Percentiles rank a stretch among this genome's conserved stretches.
phyloP scores from a whole-genome alignment of 2,888 invertebrate species.

The Aspidiotus rigidus region DNA sequence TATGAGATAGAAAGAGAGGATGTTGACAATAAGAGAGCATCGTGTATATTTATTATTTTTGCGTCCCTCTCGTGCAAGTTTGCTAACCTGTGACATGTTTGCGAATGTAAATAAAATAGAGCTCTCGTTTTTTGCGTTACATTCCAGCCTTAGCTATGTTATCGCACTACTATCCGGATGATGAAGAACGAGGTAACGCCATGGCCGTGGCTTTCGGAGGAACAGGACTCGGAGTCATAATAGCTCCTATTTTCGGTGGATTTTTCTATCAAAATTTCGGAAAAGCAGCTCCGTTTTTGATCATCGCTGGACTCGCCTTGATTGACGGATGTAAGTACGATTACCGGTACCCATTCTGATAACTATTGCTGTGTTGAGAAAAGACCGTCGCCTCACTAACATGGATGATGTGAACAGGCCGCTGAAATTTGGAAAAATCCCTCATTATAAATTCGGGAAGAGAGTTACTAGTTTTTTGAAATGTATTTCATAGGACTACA shows the following conservation, averaged over 20 bases:
- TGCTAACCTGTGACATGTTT: neutral
- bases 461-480: too few species aligned
- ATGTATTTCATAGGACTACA: too few species aligned
- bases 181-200: conserved; percentile 94
- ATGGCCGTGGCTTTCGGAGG: conserved; percentile 99
- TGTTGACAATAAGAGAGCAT: too few species aligned
- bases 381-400: too few species aligned
- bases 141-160: conserved; percentile 91
- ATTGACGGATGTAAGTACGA: conserved; percentile 79
- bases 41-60: too few species aligned
- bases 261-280: conserved; percentile 98
- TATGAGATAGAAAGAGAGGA: too few species aligned
- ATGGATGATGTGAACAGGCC: too few species aligned
- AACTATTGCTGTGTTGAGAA: too few species aligned
- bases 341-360: too few species aligned
- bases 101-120: neutral
- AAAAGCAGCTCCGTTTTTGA: conserved; percentile 92
- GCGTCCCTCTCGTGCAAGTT: too few species aligned
- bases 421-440: too few species aligned
- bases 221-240: conserved; percentile 88
- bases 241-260: conserved; percentile 97
- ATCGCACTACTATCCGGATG: conserved; percentile 93
- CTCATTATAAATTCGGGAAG: too few species aligned
- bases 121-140: neutral
- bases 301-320: conserved; percentile 85